Percentiles rank a stretch among this genome's conserved stretches.
phyloP scores from a whole-genome alignment of 1,140 invertebrate species.

The Bombus terrestris region DNA sequence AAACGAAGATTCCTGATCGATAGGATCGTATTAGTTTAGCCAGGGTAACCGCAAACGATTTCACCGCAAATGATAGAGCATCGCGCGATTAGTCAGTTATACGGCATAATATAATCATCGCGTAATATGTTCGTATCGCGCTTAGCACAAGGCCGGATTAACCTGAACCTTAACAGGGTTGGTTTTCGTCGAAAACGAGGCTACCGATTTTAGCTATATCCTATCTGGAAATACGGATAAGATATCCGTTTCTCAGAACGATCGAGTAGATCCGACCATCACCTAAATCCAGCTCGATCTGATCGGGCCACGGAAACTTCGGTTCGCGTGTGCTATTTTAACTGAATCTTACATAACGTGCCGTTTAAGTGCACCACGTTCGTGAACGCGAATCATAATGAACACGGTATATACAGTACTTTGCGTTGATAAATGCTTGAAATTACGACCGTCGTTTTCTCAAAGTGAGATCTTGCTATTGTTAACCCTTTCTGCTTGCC shows the following conservation, averaged over 20 bases:
- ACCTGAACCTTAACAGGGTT: neutral
- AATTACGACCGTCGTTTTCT: neutral
- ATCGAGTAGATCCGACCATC: neutral
- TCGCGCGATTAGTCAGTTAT: neutral
- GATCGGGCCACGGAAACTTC: constrained; percentile 13
- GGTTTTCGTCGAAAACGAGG: neutral
- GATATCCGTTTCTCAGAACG: neutral
- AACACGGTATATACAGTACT: neutral
- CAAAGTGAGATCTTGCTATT: neutral
- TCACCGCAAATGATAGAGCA: constrained; percentile 11
- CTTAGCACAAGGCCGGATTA: neutral
- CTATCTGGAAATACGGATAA: neutral
- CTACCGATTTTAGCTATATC: neutral
- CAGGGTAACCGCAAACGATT: constrained; percentile 12
- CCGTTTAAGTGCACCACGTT: neutral
- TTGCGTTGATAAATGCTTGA: neutral
- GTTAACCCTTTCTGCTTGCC: neutral
- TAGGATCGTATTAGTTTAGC: neutral
- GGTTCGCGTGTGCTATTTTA: constrained; percentile 14
- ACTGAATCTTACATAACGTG: constrained; percentile 16
- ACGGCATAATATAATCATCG: neutral
- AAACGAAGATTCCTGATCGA: neutral
- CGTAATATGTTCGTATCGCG: neutral
- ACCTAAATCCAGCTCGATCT: neutral
- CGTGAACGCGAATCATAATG: neutral